Conservation (phyloP, 2,113 vertebrate genomes). For the Hyaena hyaena region DNA sequence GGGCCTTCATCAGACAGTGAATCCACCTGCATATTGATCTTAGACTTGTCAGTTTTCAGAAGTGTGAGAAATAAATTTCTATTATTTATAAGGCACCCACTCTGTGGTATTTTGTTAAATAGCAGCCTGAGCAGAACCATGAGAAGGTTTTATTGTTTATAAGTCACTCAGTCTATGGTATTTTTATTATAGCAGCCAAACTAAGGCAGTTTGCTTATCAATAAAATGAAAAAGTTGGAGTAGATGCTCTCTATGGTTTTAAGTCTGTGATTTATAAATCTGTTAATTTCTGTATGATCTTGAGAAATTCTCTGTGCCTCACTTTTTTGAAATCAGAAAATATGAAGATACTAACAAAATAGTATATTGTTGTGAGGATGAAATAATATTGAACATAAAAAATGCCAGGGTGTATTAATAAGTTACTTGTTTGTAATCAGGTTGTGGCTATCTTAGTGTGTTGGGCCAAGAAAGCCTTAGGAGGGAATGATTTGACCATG, state of each 20-base stretch:
- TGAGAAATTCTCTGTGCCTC: not conserved
- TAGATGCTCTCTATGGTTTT: not conserved
- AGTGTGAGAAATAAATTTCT: not conserved
- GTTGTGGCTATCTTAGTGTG: not conserved
- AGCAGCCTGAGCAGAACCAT: not conserved
- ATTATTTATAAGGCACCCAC: not conserved
- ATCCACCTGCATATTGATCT: not conserved
- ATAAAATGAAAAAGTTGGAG: not conserved
- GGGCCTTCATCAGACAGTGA: not conserved
- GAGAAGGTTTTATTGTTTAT: not conserved
- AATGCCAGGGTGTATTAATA: not conserved
- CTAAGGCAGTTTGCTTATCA: not conserved
- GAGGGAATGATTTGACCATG: not conserved
- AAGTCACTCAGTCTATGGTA: not conserved
- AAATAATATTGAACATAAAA: constrained; percentile 31
- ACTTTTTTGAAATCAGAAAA: constrained; percentile 7
- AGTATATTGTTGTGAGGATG: not conserved
- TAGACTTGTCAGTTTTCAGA: not conserved
- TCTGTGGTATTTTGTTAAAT: not conserved
- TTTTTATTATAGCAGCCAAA: not conserved
- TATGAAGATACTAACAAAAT: not conserved
- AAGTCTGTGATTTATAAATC: constrained; percentile 13
- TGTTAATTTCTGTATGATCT: not conserved
- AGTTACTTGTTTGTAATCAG: constrained; percentile 2
- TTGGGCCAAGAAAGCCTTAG: not conserved